These are phyloP conservation scores for rat (Rattus norvegicus) DNA, from an alignment of 2,113 vertebrate genomes.

Conservation along the genomic window GRCr8 NC_086037.1:5778501-5779000, in stretches of 20 bases:
- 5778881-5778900: accelerated
- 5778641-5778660: neutral
- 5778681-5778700: neutral
- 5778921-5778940: neutral
- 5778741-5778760: no score
- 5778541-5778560: neutral
- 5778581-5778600: neutral
- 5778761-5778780: neutral
- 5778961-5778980: neutral
- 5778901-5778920: neutral
- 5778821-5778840: neutral
- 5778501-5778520: neutral
- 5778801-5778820: accelerated
- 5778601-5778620: neutral
- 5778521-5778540: neutral
- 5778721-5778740: neutral
- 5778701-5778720: neutral
- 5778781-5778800: no score
- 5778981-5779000: neutral
- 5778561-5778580: neutral
- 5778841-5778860: neutral
- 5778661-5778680: neutral
- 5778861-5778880: neutral
- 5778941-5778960: neutral
- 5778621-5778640: neutral